Percentiles rank a stretch among this genome's conserved stretches.
Evolutionary conservation across 2,888 invertebrate genomes (phyloP).

Genomic region (Andrena minutula): DNA sequence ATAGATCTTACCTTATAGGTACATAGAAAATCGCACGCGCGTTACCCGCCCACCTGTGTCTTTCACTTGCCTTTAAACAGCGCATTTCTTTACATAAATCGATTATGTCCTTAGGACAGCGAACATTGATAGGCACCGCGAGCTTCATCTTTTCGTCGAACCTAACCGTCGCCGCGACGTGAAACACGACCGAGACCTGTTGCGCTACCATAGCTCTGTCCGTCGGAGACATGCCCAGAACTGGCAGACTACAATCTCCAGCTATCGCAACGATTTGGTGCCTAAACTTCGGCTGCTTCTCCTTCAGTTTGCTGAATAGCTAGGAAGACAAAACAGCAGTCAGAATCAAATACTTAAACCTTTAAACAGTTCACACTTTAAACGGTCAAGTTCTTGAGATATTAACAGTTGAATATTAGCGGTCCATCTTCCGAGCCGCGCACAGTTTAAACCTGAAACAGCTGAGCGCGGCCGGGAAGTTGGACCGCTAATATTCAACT

Average conservation of each 20-base stretch:
- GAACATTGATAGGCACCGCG: conserved; percentile 91
- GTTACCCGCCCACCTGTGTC: too few relatives aligned
- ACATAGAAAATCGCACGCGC: too few relatives aligned
- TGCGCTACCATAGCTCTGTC: conserved; percentile 86
- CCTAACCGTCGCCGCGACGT: conserved; percentile 87
- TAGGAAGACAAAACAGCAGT: conserved; percentile 69
- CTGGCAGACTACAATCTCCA: conserved; percentile 88
- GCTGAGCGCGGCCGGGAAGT: too few relatives aligned
- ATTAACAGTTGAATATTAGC: too few relatives aligned
- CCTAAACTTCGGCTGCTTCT: conserved; percentile 88
- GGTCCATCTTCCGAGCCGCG: too few relatives aligned
- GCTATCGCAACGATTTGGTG: conserved; percentile 86
- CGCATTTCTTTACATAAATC: conserved; percentile 89
- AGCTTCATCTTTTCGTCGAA: conserved; percentile 92
- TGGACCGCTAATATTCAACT: too few relatives aligned
- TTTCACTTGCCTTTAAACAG: conserved; percentile 86
- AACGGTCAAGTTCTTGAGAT: too few relatives aligned
- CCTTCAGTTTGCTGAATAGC: conserved; percentile 87
- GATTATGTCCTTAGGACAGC: conserved; percentile 89
- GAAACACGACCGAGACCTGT: conserved; percentile 86
- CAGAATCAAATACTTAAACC: neutral
- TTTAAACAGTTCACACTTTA: neutral
- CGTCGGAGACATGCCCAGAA: conserved; percentile 87
- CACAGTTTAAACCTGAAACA: too few relatives aligned
- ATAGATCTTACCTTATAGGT: neutral